Conservation (phyloP, 2,113 vertebrate genomes). For the Ammospiza caudacuta region DNA sequence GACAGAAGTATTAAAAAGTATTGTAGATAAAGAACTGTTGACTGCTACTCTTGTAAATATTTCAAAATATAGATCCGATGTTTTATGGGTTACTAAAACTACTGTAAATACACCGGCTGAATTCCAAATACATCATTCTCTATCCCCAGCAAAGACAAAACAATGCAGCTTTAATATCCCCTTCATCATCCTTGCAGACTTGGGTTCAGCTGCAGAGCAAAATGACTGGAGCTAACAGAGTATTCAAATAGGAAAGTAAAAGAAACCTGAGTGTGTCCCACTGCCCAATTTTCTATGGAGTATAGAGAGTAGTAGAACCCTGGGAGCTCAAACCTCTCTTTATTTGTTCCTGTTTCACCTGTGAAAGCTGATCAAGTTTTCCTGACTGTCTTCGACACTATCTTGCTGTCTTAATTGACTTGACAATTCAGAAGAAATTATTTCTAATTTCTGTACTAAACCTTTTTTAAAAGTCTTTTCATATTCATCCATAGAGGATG, state of each 20-base stretch:
- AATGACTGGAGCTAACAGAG: background rate
- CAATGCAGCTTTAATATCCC: constrained; percentile 20
- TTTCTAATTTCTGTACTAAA: background rate
- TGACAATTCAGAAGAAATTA: background rate
- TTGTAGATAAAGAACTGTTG: constrained; percentile 30
- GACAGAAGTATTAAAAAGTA: constrained; percentile 31
- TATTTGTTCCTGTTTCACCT: background rate
- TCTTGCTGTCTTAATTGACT: background rate
- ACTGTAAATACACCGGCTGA: constrained; percentile 66
- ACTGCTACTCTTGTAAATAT: constrained; percentile 39
- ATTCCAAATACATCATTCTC: constrained; percentile 67
- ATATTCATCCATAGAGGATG: background rate
- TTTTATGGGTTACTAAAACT: constrained; percentile 59
- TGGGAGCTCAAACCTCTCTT: background rate
- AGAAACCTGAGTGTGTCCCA: background rate
- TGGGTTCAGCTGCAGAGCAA: constrained; percentile 28
- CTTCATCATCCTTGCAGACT: background rate
- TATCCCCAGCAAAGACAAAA: constrained; percentile 44
- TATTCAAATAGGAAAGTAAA: background rate
- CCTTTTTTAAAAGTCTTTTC: background rate
- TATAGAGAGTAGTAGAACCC: background rate
- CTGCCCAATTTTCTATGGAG: background rate
- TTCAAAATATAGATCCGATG: constrained; percentile 27
- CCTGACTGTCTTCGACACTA: background rate
- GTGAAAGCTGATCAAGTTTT: background rate